A percentile compares a stretch with the other conserved stretches of the same genome.
These are phyloP conservation scores for Orthosia gracilis DNA, from an alignment of 2,888 invertebrate species.

Conservation along the genomic window DNA sequence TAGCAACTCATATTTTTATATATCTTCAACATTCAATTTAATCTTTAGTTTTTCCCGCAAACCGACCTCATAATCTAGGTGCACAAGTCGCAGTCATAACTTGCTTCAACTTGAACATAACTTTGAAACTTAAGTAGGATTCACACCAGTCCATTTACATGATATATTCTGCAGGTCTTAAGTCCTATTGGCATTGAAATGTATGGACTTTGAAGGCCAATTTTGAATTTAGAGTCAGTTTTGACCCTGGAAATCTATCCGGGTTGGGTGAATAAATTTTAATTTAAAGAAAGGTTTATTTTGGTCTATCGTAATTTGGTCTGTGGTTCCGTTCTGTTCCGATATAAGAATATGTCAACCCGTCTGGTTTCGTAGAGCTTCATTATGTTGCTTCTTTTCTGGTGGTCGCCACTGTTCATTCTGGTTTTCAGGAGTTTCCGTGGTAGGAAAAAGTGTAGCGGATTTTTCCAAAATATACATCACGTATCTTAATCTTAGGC, in stretches of 20 bases:
- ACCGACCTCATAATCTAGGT: constrained; percentile 25
- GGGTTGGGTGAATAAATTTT: not conserved
- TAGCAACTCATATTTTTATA: not conserved
- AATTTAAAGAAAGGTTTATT: not conserved
- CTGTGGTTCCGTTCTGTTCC: not conserved
- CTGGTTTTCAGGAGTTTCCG: too few species aligned
- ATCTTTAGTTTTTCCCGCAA: constrained; percentile 3
- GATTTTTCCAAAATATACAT: too few species aligned
- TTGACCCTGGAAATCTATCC: not conserved
- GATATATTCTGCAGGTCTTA: constrained; percentile 3
- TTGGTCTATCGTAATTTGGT: not conserved
- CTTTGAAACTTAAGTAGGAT: constrained; percentile 31
- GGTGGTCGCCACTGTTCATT: too few species aligned
- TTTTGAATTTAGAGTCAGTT: not conserved
- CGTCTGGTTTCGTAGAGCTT: not conserved
- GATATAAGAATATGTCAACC: not conserved
- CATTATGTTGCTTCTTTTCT: not conserved
- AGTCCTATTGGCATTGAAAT: constrained; percentile 15
- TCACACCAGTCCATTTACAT: constrained; percentile 27
- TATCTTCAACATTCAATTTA: constrained; percentile 2
- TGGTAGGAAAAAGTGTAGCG: too few species aligned
- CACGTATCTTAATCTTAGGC: too few species aligned
- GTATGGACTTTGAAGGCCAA: constrained; percentile 1
- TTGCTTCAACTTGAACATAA: constrained; percentile 44
- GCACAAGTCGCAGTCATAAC: constrained; percentile 38